Conservation (phyloP, 2,888 invertebrate species). For the Rhamphomyia laevipes region DNA sequence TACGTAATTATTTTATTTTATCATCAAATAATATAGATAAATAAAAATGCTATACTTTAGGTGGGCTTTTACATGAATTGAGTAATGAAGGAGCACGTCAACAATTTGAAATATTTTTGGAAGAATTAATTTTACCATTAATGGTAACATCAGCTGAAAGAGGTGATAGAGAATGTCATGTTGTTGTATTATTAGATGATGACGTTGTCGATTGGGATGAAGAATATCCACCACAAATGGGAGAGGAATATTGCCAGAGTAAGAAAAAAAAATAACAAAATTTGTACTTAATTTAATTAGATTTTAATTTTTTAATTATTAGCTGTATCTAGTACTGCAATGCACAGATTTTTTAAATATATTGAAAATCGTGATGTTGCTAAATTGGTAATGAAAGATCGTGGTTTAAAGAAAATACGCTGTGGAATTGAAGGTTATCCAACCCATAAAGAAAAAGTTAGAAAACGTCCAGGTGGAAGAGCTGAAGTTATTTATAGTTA, state of each 20-base stretch:
- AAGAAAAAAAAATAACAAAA: conserved; percentile 26
- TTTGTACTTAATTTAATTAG: neutral
- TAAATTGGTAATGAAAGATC: conserved; percentile 96
- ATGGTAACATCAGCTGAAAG: conserved; percentile 91
- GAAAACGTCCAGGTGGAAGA: conserved; percentile 85
- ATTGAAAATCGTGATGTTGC: conserved; percentile 99
- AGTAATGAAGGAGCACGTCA: conserved; percentile 98
- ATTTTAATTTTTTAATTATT: conserved; percentile 4
- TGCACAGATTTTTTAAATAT: conserved; percentile 98
- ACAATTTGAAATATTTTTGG: conserved; percentile 93
- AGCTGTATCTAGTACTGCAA: conserved; percentile 87
- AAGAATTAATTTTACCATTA: conserved; percentile 85
- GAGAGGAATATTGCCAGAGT: conserved; percentile 97
- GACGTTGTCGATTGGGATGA: conserved; percentile 98
- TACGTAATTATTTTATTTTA: conserved; percentile 52
- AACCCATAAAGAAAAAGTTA: conserved; percentile 97
- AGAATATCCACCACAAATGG: conserved; percentile 98
- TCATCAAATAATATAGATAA: neutral
- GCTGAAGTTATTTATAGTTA: conserved; percentile 99
- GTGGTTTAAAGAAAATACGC: conserved; percentile 96
- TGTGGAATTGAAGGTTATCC: conserved; percentile 99
- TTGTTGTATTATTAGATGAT: conserved; percentile 91
- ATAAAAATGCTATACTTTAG: conserved; percentile 29
- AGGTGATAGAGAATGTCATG: conserved; percentile 96
- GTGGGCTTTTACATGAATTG: conserved; percentile 91